phyloP scores from a whole-genome alignment of 1,140 invertebrate genomes.

The Caenorhabditis latens region DNA sequence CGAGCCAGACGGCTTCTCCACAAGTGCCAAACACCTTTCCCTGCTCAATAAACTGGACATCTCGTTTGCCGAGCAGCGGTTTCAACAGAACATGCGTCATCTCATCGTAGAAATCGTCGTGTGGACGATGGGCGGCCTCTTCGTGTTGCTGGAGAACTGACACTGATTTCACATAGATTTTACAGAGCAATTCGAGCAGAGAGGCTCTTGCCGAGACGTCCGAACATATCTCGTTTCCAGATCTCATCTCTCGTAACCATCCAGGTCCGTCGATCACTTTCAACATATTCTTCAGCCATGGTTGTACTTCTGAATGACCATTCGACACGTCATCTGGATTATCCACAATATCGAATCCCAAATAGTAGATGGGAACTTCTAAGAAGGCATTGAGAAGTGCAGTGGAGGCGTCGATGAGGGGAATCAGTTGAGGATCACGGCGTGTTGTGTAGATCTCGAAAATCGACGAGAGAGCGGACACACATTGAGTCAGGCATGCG shows the following conservation, averaged over 20 bases:
- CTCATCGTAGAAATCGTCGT: constrained; percentile 63
- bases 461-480: constrained; percentile 66
- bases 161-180: constrained; percentile 70
- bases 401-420: constrained; percentile 68
- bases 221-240: not conserved
- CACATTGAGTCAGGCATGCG: constrained; percentile 70
- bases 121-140: constrained; percentile 65
- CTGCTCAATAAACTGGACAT: constrained; percentile 27
- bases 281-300: constrained; percentile 29
- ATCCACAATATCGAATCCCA: constrained; percentile 49
- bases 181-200: constrained; percentile 72
- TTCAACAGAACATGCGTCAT: constrained; percentile 75
- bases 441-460: constrained; percentile 68
- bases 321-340: constrained; percentile 17
- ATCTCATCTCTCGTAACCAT: constrained; percentile 31
- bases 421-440: constrained; percentile 66
- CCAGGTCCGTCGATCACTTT: constrained; percentile 41
- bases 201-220: constrained; percentile 70
- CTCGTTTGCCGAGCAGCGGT: constrained; percentile 63
- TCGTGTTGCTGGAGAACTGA: constrained; percentile 74
- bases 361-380: constrained; percentile 75
- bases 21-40: constrained; percentile 53
- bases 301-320: not conserved
- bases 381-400: constrained; percentile 70
- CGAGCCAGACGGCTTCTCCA: constrained; percentile 56